Conservation (phyloP, 2,888 invertebrate species). For the Drosophila multiciliata region DNA sequence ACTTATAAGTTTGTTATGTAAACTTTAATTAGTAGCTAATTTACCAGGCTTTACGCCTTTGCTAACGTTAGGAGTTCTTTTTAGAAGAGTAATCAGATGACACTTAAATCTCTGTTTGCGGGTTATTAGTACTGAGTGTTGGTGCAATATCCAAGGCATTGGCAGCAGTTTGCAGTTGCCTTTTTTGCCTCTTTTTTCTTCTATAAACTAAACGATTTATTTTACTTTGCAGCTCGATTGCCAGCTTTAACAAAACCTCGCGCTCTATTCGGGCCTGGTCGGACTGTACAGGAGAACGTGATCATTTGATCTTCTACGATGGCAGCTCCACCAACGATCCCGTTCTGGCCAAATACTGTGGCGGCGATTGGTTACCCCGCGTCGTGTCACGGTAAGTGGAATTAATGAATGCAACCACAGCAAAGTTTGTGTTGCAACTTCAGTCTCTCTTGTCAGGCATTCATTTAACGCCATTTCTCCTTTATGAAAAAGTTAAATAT, state of each 20-base stretch:
- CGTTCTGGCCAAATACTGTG: slow-evolving; percentile 94
- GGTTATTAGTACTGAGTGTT: background rate
- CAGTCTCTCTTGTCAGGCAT: slow-evolving; percentile 47
- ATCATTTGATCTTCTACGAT: slow-evolving; percentile 94
- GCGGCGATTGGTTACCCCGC: slow-evolving; percentile 93
- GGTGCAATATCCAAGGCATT: background rate
- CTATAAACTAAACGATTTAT: background rate
- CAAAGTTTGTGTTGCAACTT: slow-evolving; percentile 21
- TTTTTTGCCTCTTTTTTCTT: background rate
- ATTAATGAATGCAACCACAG: slow-evolving; percentile 8
- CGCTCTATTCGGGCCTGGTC: slow-evolving; percentile 91
- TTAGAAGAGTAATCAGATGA: background rate
- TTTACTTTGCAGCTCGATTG: slow-evolving; percentile 82
- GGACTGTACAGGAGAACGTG: slow-evolving; percentile 92
- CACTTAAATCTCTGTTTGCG: background rate
- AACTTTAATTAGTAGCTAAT: too few species aligned
- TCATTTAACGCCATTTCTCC: slow-evolving; percentile 74
- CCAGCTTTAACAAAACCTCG: slow-evolving; percentile 89
- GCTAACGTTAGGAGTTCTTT: background rate
- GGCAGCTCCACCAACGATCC: slow-evolving; percentile 93
- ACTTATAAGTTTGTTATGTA: background rate
- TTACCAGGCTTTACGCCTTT: background rate
- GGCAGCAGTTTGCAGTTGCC: background rate
- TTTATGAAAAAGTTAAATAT: slow-evolving; percentile 75
- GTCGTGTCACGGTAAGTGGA: slow-evolving; percentile 88